Conservation (phyloP, 1,140 invertebrate species). For the Ceratina calcarata region DNA sequence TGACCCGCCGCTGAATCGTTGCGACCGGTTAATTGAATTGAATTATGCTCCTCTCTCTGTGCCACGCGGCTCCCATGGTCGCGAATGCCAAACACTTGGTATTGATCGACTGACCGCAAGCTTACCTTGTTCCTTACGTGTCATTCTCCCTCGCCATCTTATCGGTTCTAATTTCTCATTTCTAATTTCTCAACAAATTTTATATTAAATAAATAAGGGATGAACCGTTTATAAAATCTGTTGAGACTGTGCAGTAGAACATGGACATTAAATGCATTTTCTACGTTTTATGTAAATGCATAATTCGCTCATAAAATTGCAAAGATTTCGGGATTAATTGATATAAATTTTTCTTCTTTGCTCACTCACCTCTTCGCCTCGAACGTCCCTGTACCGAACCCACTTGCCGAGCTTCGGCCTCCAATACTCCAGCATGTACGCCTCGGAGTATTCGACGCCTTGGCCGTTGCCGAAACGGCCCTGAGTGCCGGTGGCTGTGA, state of each 20-base stretch:
- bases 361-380: conserved; percentile 85
- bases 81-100: conserved; percentile 16
- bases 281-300: too few relatives aligned
- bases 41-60: conserved; percentile 39
- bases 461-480: conserved; percentile 93
- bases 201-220: too few relatives aligned
- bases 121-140: not conserved
- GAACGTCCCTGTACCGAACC: conserved; percentile 85
- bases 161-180: too few relatives aligned
- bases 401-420: conserved; percentile 85
- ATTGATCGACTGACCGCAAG: conserved; percentile 12
- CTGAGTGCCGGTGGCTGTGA: conserved; percentile 90
- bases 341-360: too few relatives aligned
- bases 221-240: too few relatives aligned
- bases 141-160: not conserved
- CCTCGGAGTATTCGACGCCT: conserved; percentile 89
- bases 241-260: too few relatives aligned
- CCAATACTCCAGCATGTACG: conserved; percentile 90
- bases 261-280: too few relatives aligned
- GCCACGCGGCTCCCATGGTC: conserved; percentile 4
- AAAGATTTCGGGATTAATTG: too few relatives aligned
- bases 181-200: too few relatives aligned
- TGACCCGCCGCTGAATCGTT: conserved; percentile 36
- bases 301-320: too few relatives aligned
- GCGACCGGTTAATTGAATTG: conserved; percentile 47